Conservation (phyloP, 2,888 invertebrate species). For the Brassicogethes aeneus region DNA sequence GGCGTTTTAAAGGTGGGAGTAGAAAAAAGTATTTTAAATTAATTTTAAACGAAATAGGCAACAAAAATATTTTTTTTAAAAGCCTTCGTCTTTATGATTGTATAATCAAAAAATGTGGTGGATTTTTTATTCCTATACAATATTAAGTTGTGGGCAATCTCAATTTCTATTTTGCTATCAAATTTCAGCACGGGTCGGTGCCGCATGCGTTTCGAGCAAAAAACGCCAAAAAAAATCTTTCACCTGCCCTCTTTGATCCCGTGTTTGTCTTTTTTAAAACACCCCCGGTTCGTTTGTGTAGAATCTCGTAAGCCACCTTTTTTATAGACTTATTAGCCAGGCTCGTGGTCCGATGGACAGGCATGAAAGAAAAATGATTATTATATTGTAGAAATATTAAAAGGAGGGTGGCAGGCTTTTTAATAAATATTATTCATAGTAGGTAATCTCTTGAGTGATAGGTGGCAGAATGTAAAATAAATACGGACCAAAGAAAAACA, state of each 20-base stretch:
- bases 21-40: too few species aligned
- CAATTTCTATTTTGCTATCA: conserved; percentile 8
- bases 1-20: too few species aligned
- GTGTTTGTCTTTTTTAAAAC: conserved; percentile 12
- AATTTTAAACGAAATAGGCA: too few species aligned
- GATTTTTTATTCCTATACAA: too few species aligned
- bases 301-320: conserved; percentile 11
- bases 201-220: neutral
- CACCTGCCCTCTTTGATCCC: conserved; percentile 16
- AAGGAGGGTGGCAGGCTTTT: neutral
- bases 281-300: conserved; percentile 11
- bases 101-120: too few species aligned
- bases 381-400: neutral
- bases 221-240: neutral
- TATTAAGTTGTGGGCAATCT: neutral
- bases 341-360: conserved; percentile 1
- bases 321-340: conserved; percentile 23
- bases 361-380: neutral
- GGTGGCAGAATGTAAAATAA: too few species aligned
- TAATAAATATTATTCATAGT: too few species aligned
- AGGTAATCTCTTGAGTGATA: too few species aligned
- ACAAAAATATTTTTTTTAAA: too few species aligned
- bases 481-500: too few species aligned
- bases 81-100: too few species aligned
- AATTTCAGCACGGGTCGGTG: conserved; percentile 8